Percentiles rank a stretch among this genome's conserved stretches.
Conservation (phyloP, 2,797 vertebrate genomes). For the Enteromius afrohamiltoni region DNA sequence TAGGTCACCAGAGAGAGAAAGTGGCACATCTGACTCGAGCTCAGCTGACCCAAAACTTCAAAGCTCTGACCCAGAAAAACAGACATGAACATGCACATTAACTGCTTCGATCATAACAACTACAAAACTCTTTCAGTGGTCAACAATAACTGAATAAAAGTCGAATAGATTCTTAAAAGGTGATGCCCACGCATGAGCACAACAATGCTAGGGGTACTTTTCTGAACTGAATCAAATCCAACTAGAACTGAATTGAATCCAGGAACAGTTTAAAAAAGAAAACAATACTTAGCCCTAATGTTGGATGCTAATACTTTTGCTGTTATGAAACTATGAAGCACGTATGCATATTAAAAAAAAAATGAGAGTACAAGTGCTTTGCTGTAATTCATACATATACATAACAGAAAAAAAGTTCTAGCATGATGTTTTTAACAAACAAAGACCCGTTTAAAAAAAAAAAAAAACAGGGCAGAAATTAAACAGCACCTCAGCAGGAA, state of each 20-base stretch:
- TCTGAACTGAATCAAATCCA: not conserved
- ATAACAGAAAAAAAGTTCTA: slow-evolving; percentile 10
- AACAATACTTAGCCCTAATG: not conserved
- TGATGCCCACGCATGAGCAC: not conserved
- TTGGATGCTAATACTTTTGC: not conserved
- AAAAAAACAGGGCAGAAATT: slow-evolving; percentile 14
- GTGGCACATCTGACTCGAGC: slow-evolving; percentile 14
- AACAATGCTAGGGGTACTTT: not conserved
- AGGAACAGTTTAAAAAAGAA: not conserved
- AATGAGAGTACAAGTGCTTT: not conserved
- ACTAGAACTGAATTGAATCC: not conserved
- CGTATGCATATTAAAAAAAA: not conserved
- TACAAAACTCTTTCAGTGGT: not conserved
- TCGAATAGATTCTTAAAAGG: not conserved
- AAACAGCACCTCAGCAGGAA: slow-evolving; percentile 42
- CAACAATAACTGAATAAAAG: not conserved
- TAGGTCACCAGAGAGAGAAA: slow-evolving; percentile 26
- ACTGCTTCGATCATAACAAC: not conserved
- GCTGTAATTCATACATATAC: not conserved
- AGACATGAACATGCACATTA: slow-evolving; percentile 47
- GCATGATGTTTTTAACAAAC: slow-evolving; percentile 33
- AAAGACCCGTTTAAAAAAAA: slow-evolving; percentile 5
- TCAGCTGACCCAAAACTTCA: slow-evolving; percentile 39
- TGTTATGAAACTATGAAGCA: not conserved
- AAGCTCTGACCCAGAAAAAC: slow-evolving; percentile 32